Evolutionary conservation across 2,797 vertebrate genomes (phyloP).

Genomic region (Amniataba percoides): DNA sequence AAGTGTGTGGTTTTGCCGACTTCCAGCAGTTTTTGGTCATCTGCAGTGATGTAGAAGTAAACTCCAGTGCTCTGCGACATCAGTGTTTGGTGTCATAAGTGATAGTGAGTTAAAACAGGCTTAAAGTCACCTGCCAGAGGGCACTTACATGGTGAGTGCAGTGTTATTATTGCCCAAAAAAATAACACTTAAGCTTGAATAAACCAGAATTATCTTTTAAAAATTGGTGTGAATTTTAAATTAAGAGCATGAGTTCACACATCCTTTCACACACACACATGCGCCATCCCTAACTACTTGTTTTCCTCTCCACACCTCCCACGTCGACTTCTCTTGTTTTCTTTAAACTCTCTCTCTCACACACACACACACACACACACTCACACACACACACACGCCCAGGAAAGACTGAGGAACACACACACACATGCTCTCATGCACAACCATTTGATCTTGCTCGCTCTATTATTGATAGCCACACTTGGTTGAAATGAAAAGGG

Average conservation of each 20-base stretch:
- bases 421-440: constrained; percentile 12
- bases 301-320: constrained; percentile 9
- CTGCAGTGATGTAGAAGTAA: constrained; percentile 1
- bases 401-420: background rate
- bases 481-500: constrained; percentile 61
- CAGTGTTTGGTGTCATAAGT: background rate
- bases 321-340: background rate
- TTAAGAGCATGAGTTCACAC: background rate
- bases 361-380: constrained; percentile 5
- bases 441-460: constrained; percentile 40
- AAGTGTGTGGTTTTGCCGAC: background rate
- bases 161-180: background rate
- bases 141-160: background rate
- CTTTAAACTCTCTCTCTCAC: constrained; percentile 11
- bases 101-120: constrained; percentile 2
- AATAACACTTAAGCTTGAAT: constrained; percentile 1
- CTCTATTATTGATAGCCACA: constrained; percentile 57
- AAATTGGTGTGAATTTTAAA: constrained; percentile 24
- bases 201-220: background rate
- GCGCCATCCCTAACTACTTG: background rate
- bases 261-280: background rate
- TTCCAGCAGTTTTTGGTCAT: background rate
- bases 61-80: background rate
- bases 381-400: too few relatives aligned
- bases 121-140: background rate